Evolutionary conservation across 2,113 vertebrate species (phyloP), one percentile per base, ranked within the genome.

Genomic region (Dasyprocta punctata): DNA sequence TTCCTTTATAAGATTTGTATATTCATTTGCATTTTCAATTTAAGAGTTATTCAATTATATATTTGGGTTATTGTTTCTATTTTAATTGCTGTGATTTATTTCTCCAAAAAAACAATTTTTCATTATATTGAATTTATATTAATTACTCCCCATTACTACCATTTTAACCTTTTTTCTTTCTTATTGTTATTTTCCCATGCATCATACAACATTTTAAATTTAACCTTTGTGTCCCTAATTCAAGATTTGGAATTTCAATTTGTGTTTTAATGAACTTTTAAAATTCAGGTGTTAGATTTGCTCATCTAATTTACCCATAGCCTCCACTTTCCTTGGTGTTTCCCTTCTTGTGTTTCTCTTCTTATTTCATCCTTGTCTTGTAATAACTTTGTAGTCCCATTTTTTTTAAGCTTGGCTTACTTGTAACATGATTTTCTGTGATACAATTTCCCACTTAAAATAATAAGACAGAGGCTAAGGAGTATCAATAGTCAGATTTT

Each of bases 221-320:
- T 60, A 36, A 89, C 22, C 24, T 86, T 81, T 60, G 61, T 49
- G 54, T 28, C 9, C 13, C 44, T 85, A 60, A 44, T 41, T 91
- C 33, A 88, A 63, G n/a, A 88, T 73, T 84, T 38, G 82, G 28
- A 71, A 80, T 89, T 94, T 95, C 33, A 80, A 89, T 96, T 36
- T 56, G 14, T 93, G 26, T 89, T 78, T n/a, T 54, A 96, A 36
- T 30, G 41, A 26, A 71, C 2, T 10, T 60, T 95, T 86, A 63
- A 4, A 71, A 94, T 58, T 69, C 44, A 58, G 30, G 5, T 86
- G 19, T n/a, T 54, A 3, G 22, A 49, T 95, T 63, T 71, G 3
- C 38, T 84, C 65, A 26, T 80, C 60, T 90, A 52, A 36, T 22
- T 92, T 96, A 5, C 77, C 81, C 61, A 73, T 8, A 67, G 6